Evolutionary conservation across 2,888 invertebrate genomes (phyloP).

Genomic region (Cosmorhoe ocellata): DNA sequence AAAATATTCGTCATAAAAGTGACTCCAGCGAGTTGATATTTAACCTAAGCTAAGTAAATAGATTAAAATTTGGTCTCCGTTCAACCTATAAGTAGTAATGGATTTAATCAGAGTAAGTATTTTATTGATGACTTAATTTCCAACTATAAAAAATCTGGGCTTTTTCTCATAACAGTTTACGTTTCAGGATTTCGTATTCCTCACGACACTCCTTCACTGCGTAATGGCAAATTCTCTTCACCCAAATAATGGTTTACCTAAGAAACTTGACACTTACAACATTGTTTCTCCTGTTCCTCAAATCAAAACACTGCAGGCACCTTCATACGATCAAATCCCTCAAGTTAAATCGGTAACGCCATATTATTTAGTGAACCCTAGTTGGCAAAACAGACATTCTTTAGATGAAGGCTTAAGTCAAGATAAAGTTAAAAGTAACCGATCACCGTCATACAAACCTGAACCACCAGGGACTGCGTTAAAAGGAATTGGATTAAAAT

Average conservation of each 20-base stretch:
- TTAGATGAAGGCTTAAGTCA: neutral
- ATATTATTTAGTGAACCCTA: neutral
- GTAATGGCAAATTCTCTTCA: constrained; percentile 6
- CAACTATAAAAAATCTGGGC: neutral
- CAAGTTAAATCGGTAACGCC: neutral
- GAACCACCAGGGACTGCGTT: neutral
- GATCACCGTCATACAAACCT: neutral
- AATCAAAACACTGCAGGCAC: constrained; percentile 6
- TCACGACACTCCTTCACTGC: constrained; percentile 11
- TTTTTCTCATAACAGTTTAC: neutral
- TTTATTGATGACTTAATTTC: no score
- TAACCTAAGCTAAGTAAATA: no score
- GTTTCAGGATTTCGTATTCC: constrained; percentile 12
- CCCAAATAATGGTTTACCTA: neutral
- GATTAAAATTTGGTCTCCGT: no score
- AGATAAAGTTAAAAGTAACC: neutral
- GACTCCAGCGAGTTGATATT: no score
- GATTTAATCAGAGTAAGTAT: constrained; percentile 18
- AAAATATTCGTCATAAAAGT: no score
- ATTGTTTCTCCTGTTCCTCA: constrained; percentile 8
- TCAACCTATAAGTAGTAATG: neutral
- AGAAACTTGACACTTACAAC: neutral
- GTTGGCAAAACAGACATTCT: neutral
- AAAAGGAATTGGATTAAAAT: neutral
- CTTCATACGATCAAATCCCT: constrained; percentile 3